Conservation (phyloP, 1,140 invertebrate genomes). For the Aricia agestis region DNA sequence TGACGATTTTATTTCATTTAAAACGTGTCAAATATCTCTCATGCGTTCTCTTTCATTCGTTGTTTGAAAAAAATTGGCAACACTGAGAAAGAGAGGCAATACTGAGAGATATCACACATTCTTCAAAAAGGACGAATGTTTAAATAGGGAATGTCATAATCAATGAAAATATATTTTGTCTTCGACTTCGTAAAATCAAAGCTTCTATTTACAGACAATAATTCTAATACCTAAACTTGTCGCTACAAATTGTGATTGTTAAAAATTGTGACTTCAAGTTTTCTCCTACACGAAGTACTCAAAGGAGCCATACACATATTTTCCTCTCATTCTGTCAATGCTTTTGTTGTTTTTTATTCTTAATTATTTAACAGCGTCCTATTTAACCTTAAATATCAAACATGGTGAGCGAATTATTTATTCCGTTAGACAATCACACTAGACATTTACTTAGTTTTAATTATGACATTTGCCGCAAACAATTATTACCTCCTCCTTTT, state of each 20-base stretch:
- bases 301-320: not conserved
- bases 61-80: conserved; percentile 7
- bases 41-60: conserved; percentile 25
- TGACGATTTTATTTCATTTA: not conserved
- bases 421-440: not conserved
- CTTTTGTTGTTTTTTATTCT: not conserved
- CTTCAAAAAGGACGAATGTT: not conserved
- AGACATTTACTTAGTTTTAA: not conserved
- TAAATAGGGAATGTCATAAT: not conserved
- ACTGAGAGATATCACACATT: not conserved
- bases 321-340: not conserved
- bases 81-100: conserved; percentile 4
- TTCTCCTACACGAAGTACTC: not conserved
- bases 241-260: conserved; percentile 1
- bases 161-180: too few relatives aligned
- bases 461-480: not conserved
- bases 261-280: conserved; percentile 8
- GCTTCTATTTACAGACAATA: not conserved
- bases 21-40: conserved; percentile 26
- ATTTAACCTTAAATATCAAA: not conserved
- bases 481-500: not conserved
- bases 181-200: not conserved
- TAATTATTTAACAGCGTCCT: not conserved
- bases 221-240: not conserved
- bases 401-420: not conserved